Base-by-base conservation (phyloP, 2,113 vertebrate genomes). In the Anoplopoma fimbria region DNA sequence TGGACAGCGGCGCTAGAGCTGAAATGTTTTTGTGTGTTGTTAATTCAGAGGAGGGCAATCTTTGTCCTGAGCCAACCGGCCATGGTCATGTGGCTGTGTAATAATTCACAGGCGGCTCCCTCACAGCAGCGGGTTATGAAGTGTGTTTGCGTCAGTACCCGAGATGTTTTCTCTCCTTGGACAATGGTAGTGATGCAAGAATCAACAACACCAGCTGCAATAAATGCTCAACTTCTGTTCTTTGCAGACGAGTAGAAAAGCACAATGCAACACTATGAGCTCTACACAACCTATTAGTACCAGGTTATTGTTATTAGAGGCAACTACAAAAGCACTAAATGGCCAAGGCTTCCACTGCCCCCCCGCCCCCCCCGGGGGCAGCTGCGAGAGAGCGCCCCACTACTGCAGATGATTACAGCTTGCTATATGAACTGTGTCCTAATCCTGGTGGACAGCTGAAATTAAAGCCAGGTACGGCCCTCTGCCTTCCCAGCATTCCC, bases 391-490 rank as follows among this genome's bases (percentile, higher is more conserved):
- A 82, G 82, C 23, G 67, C 69, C 85, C 81, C 80, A 75, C 81
- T 63, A 87, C 91, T 84, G 88, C 88, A 88, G 73, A 93, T 92
- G 90, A 94, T 92, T 92, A 93, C 84, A 77, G 81, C 87, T 77
- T 69, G 81, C 88, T 89, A 81, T 82, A 90, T 91, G 93, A 93
- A 89, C 90, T 89, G 85, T 89, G 91, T 76, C 84, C 91, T 93
- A 93, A 94, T 93, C 83, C 68, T 69, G 81, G 85, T 67, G 69
- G 93, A 88, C 93, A 91, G 87, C 91, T 89, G 72, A 90, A 93
- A 93, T 94, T 88, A 92, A 94, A 93, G 84, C 92, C 93, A 94
- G 93, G 93, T 94, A 91, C 17, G 51, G 81, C 78, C 84, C 79
- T 77, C 77, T 69, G 83, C 75, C 80, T 91, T 91, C 77, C 85